phyloP scores from a whole-genome alignment of 1,140 invertebrate genomes.

The Portunus trituberculatus region DNA sequence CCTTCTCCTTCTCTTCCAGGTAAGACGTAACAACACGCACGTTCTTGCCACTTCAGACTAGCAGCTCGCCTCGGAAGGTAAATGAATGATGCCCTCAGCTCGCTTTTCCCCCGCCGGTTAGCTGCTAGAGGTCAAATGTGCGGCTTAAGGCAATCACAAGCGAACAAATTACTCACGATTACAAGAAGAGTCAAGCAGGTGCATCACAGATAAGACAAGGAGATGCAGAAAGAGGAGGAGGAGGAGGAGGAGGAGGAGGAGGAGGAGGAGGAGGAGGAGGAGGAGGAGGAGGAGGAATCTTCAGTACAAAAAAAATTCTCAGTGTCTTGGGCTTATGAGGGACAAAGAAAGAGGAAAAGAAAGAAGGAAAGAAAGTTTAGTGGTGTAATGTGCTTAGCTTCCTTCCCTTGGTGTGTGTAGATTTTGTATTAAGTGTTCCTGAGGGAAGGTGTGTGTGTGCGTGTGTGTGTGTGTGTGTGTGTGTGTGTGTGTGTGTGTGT shows the following conservation, averaged over 20 bases:
- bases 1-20: not conserved
- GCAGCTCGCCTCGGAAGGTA: not conserved
- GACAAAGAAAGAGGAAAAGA: not conserved
- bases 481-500: no score
- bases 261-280: not conserved
- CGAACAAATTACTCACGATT: not conserved
- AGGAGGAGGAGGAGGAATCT: not conserved
- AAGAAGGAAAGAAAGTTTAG: not conserved
- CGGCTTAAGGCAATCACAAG: not conserved
- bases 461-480: no score
- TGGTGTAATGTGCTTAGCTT: not conserved
- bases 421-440: no score
- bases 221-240: not conserved
- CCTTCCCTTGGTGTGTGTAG: no score
- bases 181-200: not conserved
- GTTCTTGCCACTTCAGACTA: not conserved
- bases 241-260: not conserved
- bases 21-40: no score
- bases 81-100: not conserved
- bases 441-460: no score
- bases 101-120: not conserved
- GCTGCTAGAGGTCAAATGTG: not conserved
- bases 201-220: not conserved
- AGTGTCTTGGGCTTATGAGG: no score
- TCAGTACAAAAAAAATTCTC: no score